A percentile compares a stretch with the other conserved stretches of the same genome.
Conservation (phyloP, 2,797 vertebrate species). For the Nannoperca obscura region DNA sequence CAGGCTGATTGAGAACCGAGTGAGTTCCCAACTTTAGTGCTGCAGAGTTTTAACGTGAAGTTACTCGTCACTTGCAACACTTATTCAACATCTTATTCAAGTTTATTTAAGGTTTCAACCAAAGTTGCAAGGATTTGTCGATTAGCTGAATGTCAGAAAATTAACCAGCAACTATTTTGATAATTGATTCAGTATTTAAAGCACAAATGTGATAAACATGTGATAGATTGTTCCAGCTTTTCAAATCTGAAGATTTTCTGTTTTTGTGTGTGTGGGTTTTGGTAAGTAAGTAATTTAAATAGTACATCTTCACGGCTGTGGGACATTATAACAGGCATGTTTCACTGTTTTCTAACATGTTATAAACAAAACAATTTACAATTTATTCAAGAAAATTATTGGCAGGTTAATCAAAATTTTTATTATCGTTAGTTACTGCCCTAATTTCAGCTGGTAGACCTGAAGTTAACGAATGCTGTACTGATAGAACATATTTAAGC, state of each 20-base stretch:
- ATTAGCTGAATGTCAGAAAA: not conserved
- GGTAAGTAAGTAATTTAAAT: not conserved
- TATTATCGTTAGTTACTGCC: not conserved
- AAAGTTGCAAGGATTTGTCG: not conserved
- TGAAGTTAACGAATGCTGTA: not conserved
- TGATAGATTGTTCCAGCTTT: not conserved
- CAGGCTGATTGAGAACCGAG: slow-evolving; percentile 92
- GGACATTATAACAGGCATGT: not conserved
- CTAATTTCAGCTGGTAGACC: not conserved
- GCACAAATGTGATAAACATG: not conserved
- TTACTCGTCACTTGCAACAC: not conserved
- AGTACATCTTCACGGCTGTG: not conserved
- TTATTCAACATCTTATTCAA: not conserved
- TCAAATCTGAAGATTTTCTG: not conserved
- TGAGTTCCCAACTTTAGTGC: slow-evolving; percentile 74
- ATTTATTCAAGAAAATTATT: not conserved
- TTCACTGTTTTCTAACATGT: not conserved
- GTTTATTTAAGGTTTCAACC: not conserved
- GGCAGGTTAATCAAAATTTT: not conserved
- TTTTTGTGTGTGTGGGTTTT: not conserved
- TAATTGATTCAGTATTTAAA: not conserved
- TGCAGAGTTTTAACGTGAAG: not conserved
- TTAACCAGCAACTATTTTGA: not conserved
- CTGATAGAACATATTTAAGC: not conserved
- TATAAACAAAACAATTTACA: not conserved